These are phyloP conservation scores for Etheostoma cragini DNA, from an alignment of 2,113 vertebrate species.

Conservation along the genomic window DNA sequence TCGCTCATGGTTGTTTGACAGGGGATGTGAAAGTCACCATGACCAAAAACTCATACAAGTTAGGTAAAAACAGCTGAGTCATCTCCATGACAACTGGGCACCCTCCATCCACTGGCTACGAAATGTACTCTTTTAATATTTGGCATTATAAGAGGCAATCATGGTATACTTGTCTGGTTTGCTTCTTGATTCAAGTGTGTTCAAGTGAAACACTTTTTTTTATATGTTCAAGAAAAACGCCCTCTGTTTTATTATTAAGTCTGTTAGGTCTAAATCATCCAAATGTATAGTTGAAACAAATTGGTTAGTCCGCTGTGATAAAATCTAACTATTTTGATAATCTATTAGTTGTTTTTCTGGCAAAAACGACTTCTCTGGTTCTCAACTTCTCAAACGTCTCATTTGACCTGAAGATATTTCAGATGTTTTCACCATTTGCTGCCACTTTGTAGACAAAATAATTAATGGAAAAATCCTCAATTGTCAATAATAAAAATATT, in stretches of 20 bases:
- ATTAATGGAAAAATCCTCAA: background rate
- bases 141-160: background rate
- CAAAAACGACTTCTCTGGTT: background rate
- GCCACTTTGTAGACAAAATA: background rate
- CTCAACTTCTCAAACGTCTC: background rate
- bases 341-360: background rate
- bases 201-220: background rate
- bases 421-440: background rate
- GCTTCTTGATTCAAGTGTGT: background rate
- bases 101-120: background rate
- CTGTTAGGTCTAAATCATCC: background rate
- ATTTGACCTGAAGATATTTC: background rate
- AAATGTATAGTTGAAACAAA: background rate
- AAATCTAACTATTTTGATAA: background rate
- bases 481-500: background rate
- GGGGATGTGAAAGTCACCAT: constrained; percentile 5
- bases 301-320: background rate
- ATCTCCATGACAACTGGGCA: background rate
- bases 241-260: background rate
- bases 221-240: background rate
- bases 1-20: background rate
- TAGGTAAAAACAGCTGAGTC: background rate
- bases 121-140: background rate
- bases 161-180: background rate
- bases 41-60: background rate